These are phyloP conservation scores for Condylostylus longicornis DNA, from an alignment of 1,140 invertebrate genomes.

Conservation along the genomic window DNA sequence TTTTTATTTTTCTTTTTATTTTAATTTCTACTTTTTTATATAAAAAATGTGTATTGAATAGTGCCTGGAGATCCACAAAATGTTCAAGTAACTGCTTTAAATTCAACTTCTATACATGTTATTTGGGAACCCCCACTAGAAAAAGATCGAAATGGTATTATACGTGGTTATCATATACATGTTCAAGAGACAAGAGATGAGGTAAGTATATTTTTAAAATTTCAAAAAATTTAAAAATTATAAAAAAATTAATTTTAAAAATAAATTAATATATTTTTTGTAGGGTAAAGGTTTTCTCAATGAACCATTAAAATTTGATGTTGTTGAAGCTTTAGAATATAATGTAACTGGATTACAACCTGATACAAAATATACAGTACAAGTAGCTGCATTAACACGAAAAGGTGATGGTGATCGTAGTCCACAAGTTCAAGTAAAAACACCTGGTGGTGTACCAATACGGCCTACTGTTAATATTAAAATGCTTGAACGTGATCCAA, in stretches of 20 bases:
- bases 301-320: conserved; percentile 69
- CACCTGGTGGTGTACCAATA: conserved; percentile 84
- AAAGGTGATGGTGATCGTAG: conserved; percentile 90
- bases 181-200: conserved; percentile 80
- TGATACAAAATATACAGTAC: conserved; percentile 80
- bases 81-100: conserved; percentile 70
- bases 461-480: conserved; percentile 72
- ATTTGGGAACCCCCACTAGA: conserved; percentile 79
- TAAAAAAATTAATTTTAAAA: no score
- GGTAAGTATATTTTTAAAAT: conserved; percentile 33
- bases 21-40: neutral
- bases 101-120: conserved; percentile 85
- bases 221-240: conserved; percentile 1
- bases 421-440: conserved; percentile 62
- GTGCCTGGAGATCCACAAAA: conserved; percentile 91
- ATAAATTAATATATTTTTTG: no score
- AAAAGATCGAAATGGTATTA: conserved; percentile 89
- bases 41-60: no score
- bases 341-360: conserved; percentile 82
- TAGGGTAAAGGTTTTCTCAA: conserved; percentile 65
- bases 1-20: neutral
- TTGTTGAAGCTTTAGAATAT: conserved; percentile 63
- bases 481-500: conserved; percentile 65
- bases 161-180: conserved; percentile 90
- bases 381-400: conserved; percentile 83